phyloP scores from a whole-genome alignment of 2,797 vertebrate genomes.

The Eurystomus glaucurus region DNA sequence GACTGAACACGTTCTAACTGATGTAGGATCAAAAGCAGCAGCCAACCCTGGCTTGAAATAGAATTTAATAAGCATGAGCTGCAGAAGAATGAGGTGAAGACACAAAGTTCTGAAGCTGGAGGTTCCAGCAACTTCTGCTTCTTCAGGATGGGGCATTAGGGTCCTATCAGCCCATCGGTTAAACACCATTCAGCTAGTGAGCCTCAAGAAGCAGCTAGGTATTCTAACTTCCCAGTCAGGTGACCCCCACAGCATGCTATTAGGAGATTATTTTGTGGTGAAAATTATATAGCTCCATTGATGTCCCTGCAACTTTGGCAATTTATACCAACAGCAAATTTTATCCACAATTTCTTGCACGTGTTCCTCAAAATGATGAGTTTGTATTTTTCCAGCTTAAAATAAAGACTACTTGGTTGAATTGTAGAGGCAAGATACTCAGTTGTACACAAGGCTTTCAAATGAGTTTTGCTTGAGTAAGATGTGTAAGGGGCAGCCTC shows the following conservation, averaged over 20 bases:
- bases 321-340: rapidly evolving
- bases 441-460: not conserved
- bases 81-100: rapidly evolving
- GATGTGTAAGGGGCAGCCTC: not conserved
- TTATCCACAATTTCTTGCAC: not conserved
- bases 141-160: not conserved
- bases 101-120: not conserved
- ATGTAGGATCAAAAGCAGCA: not conserved
- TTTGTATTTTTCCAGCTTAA: not conserved
- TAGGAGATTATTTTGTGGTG: not conserved
- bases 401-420: not conserved
- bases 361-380: rapidly evolving
- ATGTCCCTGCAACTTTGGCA: not conserved
- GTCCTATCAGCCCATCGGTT: not conserved
- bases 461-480: not conserved
- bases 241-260: rapidly evolving
- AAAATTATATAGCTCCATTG: not conserved
- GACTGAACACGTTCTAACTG: not conserved
- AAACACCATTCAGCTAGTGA: not conserved
- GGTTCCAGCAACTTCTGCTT: not conserved
- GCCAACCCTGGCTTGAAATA: not conserved
- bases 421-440: not conserved
- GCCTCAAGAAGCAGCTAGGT: rapidly evolving
- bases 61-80: not conserved
- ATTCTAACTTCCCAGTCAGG: not conserved